A percentile compares a stretch with the other conserved stretches of the same genome.
These are phyloP conservation scores for Stigmatopora argus DNA, from an alignment of 2,113 vertebrate genomes.

Conservation along the genomic window DNA sequence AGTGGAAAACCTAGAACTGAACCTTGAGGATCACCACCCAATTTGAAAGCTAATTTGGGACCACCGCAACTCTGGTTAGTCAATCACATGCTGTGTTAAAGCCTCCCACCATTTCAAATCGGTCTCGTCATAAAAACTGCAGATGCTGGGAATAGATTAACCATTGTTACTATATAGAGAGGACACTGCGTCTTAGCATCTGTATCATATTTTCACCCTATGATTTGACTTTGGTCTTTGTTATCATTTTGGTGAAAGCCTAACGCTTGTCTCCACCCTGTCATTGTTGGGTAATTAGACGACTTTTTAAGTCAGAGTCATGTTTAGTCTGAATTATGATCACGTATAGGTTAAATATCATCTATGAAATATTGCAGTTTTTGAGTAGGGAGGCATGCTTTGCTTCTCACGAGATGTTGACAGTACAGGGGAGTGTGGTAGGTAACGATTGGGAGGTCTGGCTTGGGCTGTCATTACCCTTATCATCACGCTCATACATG, in stretches of 20 bases:
- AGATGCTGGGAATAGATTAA: conserved; percentile 28
- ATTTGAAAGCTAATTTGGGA: neutral
- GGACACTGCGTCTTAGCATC: neutral
- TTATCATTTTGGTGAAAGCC: conserved; percentile 39
- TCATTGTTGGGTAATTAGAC: conserved; percentile 49
- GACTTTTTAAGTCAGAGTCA: conserved; percentile 9
- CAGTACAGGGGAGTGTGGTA: conserved; percentile 27
- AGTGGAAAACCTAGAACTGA: neutral
- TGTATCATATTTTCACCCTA: conserved; percentile 27
- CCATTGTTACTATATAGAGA: conserved; percentile 24
- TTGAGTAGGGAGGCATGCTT: conserved; percentile 14
- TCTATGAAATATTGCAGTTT: conserved; percentile 10
- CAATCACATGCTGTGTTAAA: conserved; percentile 10
- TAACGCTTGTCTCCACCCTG: conserved; percentile 9
- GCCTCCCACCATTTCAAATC: conserved; percentile 6
- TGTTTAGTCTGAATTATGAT: conserved; percentile 24
- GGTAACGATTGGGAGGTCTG: conserved; percentile 44
- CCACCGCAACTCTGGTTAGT: neutral
- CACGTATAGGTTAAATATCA: neutral
- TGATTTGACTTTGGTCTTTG: conserved; percentile 38
- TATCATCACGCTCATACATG: conserved; percentile 28
- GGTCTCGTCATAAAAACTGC: conserved; percentile 37
- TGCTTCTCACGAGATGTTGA: conserved; percentile 31
- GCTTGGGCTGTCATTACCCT: conserved; percentile 42
- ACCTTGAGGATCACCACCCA: neutral